phyloP scores from a whole-genome alignment of 2,797 vertebrate species.

The Hyperoplus lanceolatus region DNA sequence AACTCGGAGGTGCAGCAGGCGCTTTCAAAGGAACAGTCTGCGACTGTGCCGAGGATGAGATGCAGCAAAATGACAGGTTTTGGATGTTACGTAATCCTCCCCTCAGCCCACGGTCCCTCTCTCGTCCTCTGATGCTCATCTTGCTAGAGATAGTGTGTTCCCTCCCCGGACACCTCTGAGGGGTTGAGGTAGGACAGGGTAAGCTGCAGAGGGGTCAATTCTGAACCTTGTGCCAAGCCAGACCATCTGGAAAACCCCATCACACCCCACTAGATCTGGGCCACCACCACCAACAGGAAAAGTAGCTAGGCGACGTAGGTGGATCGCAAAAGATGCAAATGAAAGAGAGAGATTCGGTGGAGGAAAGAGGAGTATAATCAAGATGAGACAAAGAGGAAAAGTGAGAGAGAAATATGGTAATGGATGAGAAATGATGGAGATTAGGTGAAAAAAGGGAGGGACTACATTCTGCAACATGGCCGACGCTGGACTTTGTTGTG shows the following conservation, averaged over 20 bases:
- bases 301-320: constrained; percentile 18
- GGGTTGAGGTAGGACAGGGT: constrained; percentile 68
- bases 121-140: constrained; percentile 62
- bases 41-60: constrained; percentile 62
- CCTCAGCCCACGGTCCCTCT: constrained; percentile 43
- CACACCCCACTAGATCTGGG: constrained; percentile 41
- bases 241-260: constrained; percentile 76
- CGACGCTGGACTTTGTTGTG: constrained; percentile 40
- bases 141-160: constrained; percentile 45
- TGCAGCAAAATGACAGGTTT: constrained; percentile 76
- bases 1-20: constrained; percentile 53
- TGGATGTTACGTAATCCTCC: constrained; percentile 61
- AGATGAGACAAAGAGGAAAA: constrained; percentile 56
- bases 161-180: constrained; percentile 41
- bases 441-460: constrained; percentile 47
- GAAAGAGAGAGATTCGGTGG: not conserved
- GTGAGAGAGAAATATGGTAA: constrained; percentile 42
- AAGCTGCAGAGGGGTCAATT: constrained; percentile 64
- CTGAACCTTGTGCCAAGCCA: constrained; percentile 55
- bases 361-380: constrained; percentile 51
- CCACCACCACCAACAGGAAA: constrained; percentile 39
- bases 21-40: constrained; percentile 64
- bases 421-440: constrained; percentile 61
- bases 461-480: constrained; percentile 35
- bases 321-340: constrained; percentile 47